A percentile compares a stretch with the other conserved stretches of the same genome.
These are phyloP conservation scores for Dicyrtomina minuta DNA, from an alignment of 2,888 invertebrate species.

Conservation along the genomic window DNA sequence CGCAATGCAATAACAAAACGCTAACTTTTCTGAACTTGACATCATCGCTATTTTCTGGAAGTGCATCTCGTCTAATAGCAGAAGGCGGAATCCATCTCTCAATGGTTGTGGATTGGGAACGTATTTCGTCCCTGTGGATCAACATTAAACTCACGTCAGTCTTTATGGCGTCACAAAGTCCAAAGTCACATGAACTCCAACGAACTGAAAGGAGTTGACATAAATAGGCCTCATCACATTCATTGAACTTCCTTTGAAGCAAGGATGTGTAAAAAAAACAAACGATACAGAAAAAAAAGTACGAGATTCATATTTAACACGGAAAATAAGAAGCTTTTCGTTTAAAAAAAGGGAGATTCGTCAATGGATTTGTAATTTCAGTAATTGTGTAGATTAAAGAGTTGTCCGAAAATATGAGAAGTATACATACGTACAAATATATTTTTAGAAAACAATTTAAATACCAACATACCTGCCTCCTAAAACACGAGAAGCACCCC, in stretches of 20 bases:
- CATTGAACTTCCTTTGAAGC: conserved; percentile 6
- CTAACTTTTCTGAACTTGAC: conserved; percentile 79
- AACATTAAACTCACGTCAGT: conserved; percentile 33
- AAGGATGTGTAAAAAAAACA: conserved; percentile 13
- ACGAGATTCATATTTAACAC: not conserved
- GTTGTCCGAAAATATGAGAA: too few species aligned
- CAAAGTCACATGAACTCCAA: conserved; percentile 27
- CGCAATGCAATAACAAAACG: not conserved
- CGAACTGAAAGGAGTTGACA: conserved; percentile 27
- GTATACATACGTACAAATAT: too few species aligned
- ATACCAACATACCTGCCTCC: conserved; percentile 65
- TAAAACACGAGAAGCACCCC: conserved; percentile 76
- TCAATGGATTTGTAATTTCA: too few species aligned
- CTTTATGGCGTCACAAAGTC: conserved; percentile 31
- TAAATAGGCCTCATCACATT: conserved; percentile 26
- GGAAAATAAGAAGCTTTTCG: not conserved
- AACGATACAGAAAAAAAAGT: not conserved
- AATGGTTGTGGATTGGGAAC: conserved; percentile 80
- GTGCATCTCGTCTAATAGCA: conserved; percentile 89
- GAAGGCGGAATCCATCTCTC: conserved; percentile 99
- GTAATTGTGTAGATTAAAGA: too few species aligned
- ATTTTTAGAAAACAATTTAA: conserved; percentile 8
- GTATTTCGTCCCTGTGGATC: conserved; percentile 72
- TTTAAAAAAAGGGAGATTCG: too few species aligned
- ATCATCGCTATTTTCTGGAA: conserved; percentile 84